These are phyloP conservation scores for Anseranas semipalmata DNA, from an alignment of 2,113 vertebrate genomes.

Conservation along the genomic window DNA sequence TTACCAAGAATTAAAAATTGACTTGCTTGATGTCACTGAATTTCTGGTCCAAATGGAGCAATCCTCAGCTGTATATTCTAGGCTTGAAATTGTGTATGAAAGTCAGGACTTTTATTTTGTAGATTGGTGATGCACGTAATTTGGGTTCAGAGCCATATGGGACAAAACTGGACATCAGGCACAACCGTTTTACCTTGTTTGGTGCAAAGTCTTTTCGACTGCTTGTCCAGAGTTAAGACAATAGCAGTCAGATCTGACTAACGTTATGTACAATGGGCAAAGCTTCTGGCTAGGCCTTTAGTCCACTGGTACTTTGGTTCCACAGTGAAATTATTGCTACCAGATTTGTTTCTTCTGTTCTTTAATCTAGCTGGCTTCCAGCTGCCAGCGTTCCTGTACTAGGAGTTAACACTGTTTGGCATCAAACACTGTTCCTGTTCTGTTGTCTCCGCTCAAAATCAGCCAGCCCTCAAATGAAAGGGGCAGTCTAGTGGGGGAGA, in stretches of 20 bases:
- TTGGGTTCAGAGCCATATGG: neutral
- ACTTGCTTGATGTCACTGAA: neutral
- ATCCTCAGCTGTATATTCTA: neutral
- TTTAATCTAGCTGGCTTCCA: neutral
- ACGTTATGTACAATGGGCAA: accelerated
- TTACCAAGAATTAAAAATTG: neutral
- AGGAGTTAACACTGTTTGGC: neutral
- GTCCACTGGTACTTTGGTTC: neutral
- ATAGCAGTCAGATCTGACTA: neutral
- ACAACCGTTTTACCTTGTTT: neutral
- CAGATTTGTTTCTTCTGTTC: neutral
- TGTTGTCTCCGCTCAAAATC: neutral
- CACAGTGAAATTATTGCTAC: neutral
- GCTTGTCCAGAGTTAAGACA: neutral
- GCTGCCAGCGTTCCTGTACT: neutral
- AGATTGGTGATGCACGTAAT: neutral
- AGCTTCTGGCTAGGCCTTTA: neutral
- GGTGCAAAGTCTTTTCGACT: neutral
- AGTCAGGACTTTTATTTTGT: neutral
- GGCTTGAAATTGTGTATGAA: neutral
- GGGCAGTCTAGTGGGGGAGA: neutral
- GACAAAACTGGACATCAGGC: neutral
- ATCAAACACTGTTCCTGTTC: neutral
- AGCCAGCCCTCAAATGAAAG: neutral
- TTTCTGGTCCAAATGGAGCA: neutral